phyloP scores from a whole-genome alignment of 2,797 vertebrate species.

The Phoebastria nigripes region DNA sequence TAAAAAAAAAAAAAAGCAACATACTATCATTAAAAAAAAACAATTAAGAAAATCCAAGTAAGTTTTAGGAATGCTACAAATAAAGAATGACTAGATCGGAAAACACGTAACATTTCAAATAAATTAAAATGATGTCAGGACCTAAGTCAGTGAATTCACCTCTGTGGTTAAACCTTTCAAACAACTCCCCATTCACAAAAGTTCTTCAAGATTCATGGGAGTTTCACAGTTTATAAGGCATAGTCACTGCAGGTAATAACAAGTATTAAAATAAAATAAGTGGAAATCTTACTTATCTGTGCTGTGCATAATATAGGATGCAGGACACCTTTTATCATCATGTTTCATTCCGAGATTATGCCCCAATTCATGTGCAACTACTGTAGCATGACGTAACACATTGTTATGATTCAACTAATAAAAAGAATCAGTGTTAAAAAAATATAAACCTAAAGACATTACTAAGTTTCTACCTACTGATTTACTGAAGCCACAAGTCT shows the following conservation, averaged over 20 bases:
- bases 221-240: neutral
- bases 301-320: constrained; percentile 79
- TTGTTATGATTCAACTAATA: constrained; percentile 26
- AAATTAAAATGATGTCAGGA: neutral
- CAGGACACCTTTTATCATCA: constrained; percentile 61
- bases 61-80: neutral
- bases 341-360: constrained; percentile 89
- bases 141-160: neutral
- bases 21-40: neutral
- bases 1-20: neutral
- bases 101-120: neutral
- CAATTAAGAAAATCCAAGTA: neutral
- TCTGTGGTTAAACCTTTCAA: neutral
- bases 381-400: constrained; percentile 68
- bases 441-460: neutral
- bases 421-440: neutral
- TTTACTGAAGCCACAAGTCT: neutral
- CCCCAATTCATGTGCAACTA: constrained; percentile 88
- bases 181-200: neutral
- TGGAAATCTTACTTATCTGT: constrained; percentile 71
- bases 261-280: neutral
- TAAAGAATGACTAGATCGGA: neutral
- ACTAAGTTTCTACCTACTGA: neutral
- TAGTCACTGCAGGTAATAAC: neutral
- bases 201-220: neutral